phyloP scores from a whole-genome alignment of 1,140 invertebrate species.

The Formica selysi region DNA sequence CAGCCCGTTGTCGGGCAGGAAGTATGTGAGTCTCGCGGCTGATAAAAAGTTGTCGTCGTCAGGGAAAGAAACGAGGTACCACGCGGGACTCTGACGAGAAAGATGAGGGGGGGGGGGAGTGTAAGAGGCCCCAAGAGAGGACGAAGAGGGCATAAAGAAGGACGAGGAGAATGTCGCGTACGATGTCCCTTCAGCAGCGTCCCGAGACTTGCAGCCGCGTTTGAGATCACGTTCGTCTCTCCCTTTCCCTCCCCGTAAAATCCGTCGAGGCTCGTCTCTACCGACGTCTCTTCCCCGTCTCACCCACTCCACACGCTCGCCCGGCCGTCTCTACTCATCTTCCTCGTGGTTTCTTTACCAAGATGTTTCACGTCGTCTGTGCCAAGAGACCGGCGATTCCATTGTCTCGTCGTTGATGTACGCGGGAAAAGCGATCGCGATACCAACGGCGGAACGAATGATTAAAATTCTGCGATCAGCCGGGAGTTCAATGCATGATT shows the following conservation, averaged over 20 bases:
- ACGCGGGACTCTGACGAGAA: slow-evolving; percentile 30
- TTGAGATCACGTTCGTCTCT: slow-evolving; percentile 15
- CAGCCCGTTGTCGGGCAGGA: slow-evolving; percentile 69
- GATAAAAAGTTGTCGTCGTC: slow-evolving; percentile 69
- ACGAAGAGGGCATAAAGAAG: slow-evolving; percentile 31
- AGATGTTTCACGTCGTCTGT: slow-evolving; percentile 56
- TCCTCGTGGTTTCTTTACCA: slow-evolving; percentile 59
- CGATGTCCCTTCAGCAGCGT: slow-evolving; percentile 20
- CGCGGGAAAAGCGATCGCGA: slow-evolving; percentile 38
- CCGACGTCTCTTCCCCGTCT: slow-evolving; percentile 27
- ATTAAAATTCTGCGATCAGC: slow-evolving; percentile 64
- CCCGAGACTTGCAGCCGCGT: slow-evolving; percentile 27
- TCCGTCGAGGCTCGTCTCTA: slow-evolving; percentile 4
- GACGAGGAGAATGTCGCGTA: slow-evolving; percentile 25
- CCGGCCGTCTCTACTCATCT: slow-evolving; percentile 32
- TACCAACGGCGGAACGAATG: slow-evolving; percentile 11
- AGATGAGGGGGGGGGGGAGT: not conserved
- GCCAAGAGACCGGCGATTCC: slow-evolving; percentile 58
- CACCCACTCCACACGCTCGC: slow-evolving; percentile 30
- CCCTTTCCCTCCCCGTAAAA: slow-evolving; percentile 1
- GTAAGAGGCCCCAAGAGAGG: not conserved
- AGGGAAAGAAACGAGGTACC: slow-evolving; percentile 39
- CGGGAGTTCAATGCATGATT: slow-evolving; percentile 43
- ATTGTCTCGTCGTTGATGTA: slow-evolving; percentile 54
- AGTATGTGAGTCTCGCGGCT: slow-evolving; percentile 71